Percentiles rank a stretch among this genome's conserved stretches.
Conservation (phyloP, 2,888 invertebrate genomes). For the Rambutsinella grinnellia region DNA sequence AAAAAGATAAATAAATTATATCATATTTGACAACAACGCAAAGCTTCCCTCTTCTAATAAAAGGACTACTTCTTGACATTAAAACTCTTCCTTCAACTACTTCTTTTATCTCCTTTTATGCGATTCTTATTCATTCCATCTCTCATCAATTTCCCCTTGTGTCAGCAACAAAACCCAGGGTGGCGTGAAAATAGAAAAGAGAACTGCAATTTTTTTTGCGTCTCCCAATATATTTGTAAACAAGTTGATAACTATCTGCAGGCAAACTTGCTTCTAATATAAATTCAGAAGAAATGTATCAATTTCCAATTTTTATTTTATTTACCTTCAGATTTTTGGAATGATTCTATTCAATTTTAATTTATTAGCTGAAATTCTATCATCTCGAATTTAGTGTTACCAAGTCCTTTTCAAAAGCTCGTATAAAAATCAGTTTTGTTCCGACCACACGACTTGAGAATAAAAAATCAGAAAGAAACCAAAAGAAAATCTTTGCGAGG, state of each 20-base stretch:
- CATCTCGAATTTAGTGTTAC: too few relatives aligned
- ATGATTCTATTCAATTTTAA: not conserved
- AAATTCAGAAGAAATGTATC: too few relatives aligned
- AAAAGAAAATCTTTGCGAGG: constrained; percentile 8
- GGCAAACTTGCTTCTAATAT: too few relatives aligned
- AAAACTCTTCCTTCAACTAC: constrained; percentile 1
- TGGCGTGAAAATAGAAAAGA: not conserved
- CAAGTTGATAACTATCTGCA: not conserved
- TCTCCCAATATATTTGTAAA: not conserved
- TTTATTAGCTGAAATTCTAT: not conserved
- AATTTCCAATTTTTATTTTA: too few relatives aligned
- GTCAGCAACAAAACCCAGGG: constrained; percentile 18
- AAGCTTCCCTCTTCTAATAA: not conserved
- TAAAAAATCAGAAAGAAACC: not conserved
- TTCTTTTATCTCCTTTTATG: constrained; percentile 7
- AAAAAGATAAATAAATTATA: too few relatives aligned
- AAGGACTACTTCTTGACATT: constrained; percentile 7
- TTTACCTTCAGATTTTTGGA: not conserved
- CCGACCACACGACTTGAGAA: not conserved
- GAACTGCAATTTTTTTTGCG: not conserved
- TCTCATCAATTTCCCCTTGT: constrained; percentile 57
- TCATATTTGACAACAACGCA: not conserved
- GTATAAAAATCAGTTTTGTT: not conserved
- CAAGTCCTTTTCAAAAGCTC: too few relatives aligned
- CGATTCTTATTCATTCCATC: constrained; percentile 7